Base-by-base conservation (phyloP, 2,888 invertebrate species). In the Hesperia comma region DNA sequence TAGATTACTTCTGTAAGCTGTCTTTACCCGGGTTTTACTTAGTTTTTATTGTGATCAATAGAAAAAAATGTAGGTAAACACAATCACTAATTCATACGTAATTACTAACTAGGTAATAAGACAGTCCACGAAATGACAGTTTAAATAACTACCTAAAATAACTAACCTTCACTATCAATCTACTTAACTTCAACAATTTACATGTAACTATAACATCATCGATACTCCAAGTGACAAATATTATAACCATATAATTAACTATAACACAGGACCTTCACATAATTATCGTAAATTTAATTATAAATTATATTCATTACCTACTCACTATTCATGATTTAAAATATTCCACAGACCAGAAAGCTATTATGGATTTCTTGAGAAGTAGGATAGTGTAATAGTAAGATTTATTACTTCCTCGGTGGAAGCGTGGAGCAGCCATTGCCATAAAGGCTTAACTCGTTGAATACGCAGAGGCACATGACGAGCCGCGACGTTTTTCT, bases 341-440 rank as follows among this genome's bases (percentile, higher is more conserved):
- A 57, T 40, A 37, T 57, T n/a, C 21, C 26, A 53, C 7, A 53
- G 26, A n/a, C 32, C n/a, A 32, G 10, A 12, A 15, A 54, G 15
- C 32, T 33, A 54, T 33, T 32, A 54, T 33, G 54, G 33, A 26
- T 53, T 33, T 51, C 56, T 56, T 49, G 37, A 19, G 56, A 63
- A 33, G 21, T 53, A 58, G 41, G 41, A 40, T 41, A 60, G 40
- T 55, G 33, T 43, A 54, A 43, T 61, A 41, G 46, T 37, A 33
- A 43, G 41, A 67, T 60, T 61, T 67, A 61, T 61, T 46, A 33
- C 60, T 61, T 67, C 54, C 60, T 67, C 54, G 46, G 54, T 33
- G 15, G n/a, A 41, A 10, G 55, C 49, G 55, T 61, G 55, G 49
- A 61, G 15, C 37, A 21, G 12, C n/a, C 15, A 43, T 57, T 26